Evolutionary conservation across 2,113 vertebrate species (phyloP).

Genomic region (Phocoena sinus): DNA sequence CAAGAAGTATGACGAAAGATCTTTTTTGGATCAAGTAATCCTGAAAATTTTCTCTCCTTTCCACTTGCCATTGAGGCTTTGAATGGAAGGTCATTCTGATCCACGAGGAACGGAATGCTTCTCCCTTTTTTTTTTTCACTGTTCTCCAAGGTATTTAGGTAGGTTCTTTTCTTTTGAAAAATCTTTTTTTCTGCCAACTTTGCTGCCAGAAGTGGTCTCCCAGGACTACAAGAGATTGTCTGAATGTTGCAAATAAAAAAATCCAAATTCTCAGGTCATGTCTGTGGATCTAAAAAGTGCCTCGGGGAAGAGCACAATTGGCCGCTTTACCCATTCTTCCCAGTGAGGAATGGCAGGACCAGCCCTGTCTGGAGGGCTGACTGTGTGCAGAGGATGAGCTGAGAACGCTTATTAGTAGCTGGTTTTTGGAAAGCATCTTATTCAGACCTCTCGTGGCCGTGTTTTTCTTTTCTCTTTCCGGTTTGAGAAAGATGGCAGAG

Average conservation of each 20-base stretch:
- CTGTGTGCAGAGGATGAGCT: background rate
- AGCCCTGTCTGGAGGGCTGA: background rate
- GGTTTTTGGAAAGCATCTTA: background rate
- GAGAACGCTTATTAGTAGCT: background rate
- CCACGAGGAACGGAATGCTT: background rate
- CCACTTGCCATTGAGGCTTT: background rate
- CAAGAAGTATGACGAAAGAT: background rate
- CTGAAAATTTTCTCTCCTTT: background rate
- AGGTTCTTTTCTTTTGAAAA: background rate
- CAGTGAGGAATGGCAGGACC: background rate
- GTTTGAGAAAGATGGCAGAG: background rate
- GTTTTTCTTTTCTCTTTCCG: background rate
- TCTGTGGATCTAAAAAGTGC: background rate
- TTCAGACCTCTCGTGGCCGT: background rate
- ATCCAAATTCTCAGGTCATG: background rate
- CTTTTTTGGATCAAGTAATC: background rate
- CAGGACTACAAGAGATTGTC: background rate
- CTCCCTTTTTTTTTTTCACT: background rate
- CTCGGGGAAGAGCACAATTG: background rate
- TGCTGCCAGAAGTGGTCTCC: background rate
- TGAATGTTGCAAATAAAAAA: slow-evolving; percentile 35
- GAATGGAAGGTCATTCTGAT: background rate
- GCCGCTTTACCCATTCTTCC: background rate
- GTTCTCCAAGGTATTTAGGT: background rate
- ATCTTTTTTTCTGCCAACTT: background rate